Evolutionary conservation across 2,888 invertebrate genomes (phyloP).

Genomic region (Mythimna pallens): DNA sequence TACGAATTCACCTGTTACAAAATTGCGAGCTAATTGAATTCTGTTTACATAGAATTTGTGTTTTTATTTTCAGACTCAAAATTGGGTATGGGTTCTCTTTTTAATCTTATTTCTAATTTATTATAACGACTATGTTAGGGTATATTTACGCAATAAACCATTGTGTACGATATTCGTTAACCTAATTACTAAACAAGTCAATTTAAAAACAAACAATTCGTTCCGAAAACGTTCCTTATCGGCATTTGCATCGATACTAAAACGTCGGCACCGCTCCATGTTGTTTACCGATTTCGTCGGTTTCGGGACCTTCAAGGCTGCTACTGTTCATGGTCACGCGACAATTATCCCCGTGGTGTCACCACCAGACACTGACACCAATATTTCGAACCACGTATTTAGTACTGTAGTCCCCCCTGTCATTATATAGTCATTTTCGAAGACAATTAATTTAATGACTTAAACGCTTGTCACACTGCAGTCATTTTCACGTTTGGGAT

Average conservation of each 20-base stretch:
- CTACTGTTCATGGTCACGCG: constrained; percentile 66
- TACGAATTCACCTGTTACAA: constrained; percentile 12
- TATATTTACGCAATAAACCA: constrained; percentile 18
- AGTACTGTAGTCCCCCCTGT: not conserved
- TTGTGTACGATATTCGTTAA: constrained; percentile 29
- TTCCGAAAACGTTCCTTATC: constrained; percentile 47
- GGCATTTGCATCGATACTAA: constrained; percentile 61
- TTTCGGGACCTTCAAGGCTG: constrained; percentile 55
- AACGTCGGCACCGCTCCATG: constrained; percentile 53
- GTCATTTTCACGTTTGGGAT: too few relatives aligned
- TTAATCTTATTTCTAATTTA: not conserved
- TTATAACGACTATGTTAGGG: constrained; percentile 6
- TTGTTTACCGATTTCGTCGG: constrained; percentile 60
- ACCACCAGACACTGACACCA: constrained; percentile 29
- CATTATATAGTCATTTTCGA: too few relatives aligned
- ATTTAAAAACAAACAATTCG: constrained; percentile 52
- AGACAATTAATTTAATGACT: too few relatives aligned
- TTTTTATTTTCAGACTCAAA: constrained; percentile 7
- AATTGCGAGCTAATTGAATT: constrained; percentile 32
- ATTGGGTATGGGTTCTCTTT: not conserved
- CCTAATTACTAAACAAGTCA: constrained; percentile 47
- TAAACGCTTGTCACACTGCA: too few relatives aligned
- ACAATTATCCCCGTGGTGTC: constrained; percentile 54
- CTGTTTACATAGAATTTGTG: constrained; percentile 14
- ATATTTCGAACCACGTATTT: constrained; percentile 22